Evolutionary conservation across 2,888 invertebrate species (phyloP).

Genomic region (Polydesmus complanatus): DNA sequence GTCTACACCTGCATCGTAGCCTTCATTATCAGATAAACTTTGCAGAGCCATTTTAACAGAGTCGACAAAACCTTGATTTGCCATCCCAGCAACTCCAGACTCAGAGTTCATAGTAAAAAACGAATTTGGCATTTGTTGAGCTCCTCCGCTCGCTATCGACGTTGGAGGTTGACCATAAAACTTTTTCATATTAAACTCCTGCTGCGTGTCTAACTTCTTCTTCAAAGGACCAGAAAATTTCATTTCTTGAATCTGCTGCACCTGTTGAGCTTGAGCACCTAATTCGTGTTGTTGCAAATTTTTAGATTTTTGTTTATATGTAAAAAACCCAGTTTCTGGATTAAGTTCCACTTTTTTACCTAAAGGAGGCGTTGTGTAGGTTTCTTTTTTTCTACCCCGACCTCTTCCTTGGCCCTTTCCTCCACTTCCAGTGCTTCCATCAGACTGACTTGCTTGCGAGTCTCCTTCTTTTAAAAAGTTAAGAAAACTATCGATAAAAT

Average conservation of each 20-base stretch:
- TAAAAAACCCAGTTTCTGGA: slow-evolving; percentile 15
- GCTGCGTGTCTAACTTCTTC: not conserved
- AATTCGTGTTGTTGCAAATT: not conserved
- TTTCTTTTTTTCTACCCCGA: slow-evolving; percentile 7
- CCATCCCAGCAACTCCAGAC: slow-evolving; percentile 1
- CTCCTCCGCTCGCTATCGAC: not conserved
- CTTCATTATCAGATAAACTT: slow-evolving; percentile 15
- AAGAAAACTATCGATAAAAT: slow-evolving; percentile 17
- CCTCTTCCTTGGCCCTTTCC: slow-evolving; percentile 1
- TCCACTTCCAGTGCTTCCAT: not conserved
- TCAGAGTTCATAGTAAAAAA: not conserved
- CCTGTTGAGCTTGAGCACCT: not conserved
- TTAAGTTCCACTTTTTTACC: slow-evolving; percentile 13
- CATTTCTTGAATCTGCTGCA: not conserved
- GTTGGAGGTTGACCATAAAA: not conserved
- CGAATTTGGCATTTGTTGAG: not conserved
- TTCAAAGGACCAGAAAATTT: not conserved
- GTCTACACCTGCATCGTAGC: not conserved
- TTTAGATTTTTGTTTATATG: slow-evolving; percentile 3
- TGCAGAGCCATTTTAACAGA: slow-evolving; percentile 13
- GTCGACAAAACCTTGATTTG: slow-evolving; percentile 13
- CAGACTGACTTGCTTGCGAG: not conserved
- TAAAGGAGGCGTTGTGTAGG: slow-evolving; percentile 8
- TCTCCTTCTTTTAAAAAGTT: slow-evolving; percentile 15
- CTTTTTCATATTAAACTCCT: not conserved